Evolutionary conservation across 2,113 vertebrate species (phyloP).

Genomic region (Peromyscus polionotus): DNA sequence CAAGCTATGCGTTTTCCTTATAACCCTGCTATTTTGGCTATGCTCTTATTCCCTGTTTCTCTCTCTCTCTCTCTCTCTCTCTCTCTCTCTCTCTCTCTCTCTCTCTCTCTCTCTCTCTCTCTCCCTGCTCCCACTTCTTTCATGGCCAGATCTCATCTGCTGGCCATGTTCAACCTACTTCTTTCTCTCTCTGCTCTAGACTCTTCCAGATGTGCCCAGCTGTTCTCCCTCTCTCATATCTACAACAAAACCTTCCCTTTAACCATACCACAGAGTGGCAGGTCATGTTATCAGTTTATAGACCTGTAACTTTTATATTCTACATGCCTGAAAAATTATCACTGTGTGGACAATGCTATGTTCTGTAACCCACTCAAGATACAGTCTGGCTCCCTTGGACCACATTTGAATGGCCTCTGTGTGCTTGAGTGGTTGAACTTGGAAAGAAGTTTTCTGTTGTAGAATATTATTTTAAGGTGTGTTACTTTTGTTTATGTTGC

Average conservation of each 20-base stretch:
- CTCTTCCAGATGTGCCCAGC: neutral
- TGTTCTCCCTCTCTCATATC: neutral
- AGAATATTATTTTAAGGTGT: no score
- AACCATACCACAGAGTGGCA: neutral
- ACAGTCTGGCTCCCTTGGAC: neutral
- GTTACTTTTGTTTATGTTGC: no score
- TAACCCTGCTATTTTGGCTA: neutral
- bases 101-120: neutral
- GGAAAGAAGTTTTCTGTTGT: neutral
- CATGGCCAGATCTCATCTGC: neutral
- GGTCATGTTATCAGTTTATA: neutral
- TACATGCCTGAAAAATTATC: neutral
- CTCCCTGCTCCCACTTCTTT: neutral
- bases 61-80: no score
- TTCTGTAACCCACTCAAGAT: neutral
- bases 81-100: no score
- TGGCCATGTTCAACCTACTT: neutral
- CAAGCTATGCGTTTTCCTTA: neutral
- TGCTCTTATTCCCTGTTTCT: neutral
- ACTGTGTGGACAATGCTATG: neutral
- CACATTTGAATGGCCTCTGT: neutral
- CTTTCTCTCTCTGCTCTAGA: neutral
- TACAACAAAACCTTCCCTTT: neutral
- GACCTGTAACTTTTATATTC: neutral
- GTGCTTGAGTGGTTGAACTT: neutral